Evolutionary conservation across 2,888 invertebrate species (phyloP).

Genomic region (Drosophila picticornis): DNA sequence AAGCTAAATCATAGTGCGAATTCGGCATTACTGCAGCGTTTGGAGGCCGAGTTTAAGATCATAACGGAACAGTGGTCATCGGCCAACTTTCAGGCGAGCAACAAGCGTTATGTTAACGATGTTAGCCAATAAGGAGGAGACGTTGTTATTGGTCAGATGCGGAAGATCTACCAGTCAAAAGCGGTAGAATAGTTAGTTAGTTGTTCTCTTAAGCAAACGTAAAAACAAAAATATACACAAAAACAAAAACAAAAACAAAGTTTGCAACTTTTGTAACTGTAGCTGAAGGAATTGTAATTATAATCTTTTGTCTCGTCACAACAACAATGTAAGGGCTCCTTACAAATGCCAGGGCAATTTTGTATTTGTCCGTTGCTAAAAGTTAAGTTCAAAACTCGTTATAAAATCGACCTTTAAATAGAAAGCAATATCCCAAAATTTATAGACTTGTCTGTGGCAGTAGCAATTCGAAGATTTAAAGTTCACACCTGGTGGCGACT

Average conservation of each 20-base stretch:
- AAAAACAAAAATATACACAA: neutral
- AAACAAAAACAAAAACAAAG: neutral
- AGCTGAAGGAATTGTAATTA: neutral
- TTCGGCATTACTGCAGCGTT: conserved; percentile 64
- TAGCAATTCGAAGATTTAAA: neutral
- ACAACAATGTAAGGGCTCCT: neutral
- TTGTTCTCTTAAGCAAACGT: neutral
- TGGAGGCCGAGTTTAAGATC: conserved; percentile 83
- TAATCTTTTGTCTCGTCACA: neutral
- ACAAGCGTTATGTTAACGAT: conserved; percentile 75
- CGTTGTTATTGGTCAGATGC: conserved; percentile 1
- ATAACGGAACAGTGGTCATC: conserved; percentile 83
- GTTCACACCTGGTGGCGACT: neutral
- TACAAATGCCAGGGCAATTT: neutral
- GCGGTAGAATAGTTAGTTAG: conserved; percentile 38
- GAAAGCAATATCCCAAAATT: conserved; percentile 4
- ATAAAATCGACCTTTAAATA: neutral
- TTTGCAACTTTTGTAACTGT: neutral
- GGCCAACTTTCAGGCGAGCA: conserved; percentile 81
- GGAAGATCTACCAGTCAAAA: conserved; percentile 10
- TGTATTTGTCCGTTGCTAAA: neutral
- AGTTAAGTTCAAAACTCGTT: neutral
- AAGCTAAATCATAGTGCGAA: conserved; percentile 60
- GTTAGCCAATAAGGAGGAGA: conserved; percentile 47
- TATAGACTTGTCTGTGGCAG: neutral